phyloP scores from a whole-genome alignment of 1,140 invertebrate species.

The Musca vetustissima region DNA sequence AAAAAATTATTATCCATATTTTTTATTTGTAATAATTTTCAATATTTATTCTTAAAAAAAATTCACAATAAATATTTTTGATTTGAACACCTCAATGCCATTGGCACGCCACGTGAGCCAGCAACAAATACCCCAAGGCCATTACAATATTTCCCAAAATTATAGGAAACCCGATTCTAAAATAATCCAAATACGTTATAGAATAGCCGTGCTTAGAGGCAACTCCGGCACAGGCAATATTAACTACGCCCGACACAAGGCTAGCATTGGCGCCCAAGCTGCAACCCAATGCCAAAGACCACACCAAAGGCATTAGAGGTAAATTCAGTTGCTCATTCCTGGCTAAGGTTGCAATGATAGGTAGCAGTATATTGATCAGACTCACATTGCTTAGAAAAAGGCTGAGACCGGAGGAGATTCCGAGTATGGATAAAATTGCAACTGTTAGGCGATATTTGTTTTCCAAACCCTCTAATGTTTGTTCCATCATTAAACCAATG shows the following conservation, averaged over 20 bases:
- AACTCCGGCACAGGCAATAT: conserved; percentile 75
- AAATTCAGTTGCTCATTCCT: conserved; percentile 61
- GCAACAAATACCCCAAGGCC: conserved; percentile 14
- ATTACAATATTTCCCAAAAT: conserved; percentile 25
- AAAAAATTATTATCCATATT: too few species aligned
- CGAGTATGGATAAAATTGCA: conserved; percentile 68
- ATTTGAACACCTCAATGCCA: conserved; percentile 26
- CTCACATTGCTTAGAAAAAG: conserved; percentile 77
- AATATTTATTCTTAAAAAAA: too few species aligned
- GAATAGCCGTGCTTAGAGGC: conserved; percentile 76
- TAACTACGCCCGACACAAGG: conserved; percentile 73
- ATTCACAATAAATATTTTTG: too few species aligned
- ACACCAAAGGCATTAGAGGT: conserved; percentile 66
- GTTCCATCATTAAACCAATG: neutral
- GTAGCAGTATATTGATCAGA: conserved; percentile 75
- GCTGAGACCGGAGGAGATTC: conserved; percentile 69
- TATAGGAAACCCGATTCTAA: conserved; percentile 58
- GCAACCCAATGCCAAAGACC: conserved; percentile 71
- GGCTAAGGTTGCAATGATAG: conserved; percentile 63
- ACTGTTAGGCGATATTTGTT: conserved; percentile 62
- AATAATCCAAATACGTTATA: conserved; percentile 72
- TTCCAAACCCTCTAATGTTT: neutral
- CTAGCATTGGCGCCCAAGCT: conserved; percentile 75
- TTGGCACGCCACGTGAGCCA: neutral
- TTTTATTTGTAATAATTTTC: too few species aligned